Conservation (phyloP, 2,888 invertebrate species). For the Drosophila quinaria region DNA sequence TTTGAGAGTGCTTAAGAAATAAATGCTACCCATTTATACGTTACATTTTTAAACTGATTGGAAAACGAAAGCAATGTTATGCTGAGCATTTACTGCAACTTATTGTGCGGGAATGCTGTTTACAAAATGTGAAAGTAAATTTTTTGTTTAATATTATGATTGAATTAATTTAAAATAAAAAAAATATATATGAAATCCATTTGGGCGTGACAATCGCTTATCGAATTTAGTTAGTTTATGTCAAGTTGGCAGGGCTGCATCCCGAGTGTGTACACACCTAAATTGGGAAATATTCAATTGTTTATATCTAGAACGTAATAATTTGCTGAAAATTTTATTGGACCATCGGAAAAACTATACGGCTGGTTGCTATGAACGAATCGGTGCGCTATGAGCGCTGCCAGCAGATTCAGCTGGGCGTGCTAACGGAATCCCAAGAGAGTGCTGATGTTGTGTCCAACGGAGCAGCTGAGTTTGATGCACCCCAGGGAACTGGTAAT, state of each 20-base stretch:
- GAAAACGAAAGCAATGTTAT: neutral
- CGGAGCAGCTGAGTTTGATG: constrained; percentile 42
- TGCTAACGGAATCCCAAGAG: constrained; percentile 64
- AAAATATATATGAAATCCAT: neutral
- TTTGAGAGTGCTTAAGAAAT: neutral
- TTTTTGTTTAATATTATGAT: neutral
- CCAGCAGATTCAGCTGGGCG: constrained; percentile 73
- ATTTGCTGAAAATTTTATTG: constrained; percentile 53
- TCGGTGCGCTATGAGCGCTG: constrained; percentile 78
- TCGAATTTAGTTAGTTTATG: neutral
- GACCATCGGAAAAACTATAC: constrained; percentile 11
- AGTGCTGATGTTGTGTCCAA: constrained; percentile 20
- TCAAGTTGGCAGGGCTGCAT: constrained; percentile 37
- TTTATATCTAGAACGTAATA: constrained; percentile 68
- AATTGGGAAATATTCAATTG: constrained; percentile 50
- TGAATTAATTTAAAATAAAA: neutral
- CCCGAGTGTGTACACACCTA: constrained; percentile 48
- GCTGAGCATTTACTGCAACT: neutral
- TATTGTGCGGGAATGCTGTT: neutral
- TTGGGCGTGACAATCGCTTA: neutral
- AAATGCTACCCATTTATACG: neutral
- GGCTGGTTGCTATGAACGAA: constrained; percentile 69
- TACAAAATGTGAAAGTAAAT: neutral
- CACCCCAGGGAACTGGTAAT: constrained; percentile 65
- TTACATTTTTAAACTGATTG: constrained; percentile 4